Conservation (phyloP, 2,113 vertebrate genomes). For the Connochaetes taurinus region DNA sequence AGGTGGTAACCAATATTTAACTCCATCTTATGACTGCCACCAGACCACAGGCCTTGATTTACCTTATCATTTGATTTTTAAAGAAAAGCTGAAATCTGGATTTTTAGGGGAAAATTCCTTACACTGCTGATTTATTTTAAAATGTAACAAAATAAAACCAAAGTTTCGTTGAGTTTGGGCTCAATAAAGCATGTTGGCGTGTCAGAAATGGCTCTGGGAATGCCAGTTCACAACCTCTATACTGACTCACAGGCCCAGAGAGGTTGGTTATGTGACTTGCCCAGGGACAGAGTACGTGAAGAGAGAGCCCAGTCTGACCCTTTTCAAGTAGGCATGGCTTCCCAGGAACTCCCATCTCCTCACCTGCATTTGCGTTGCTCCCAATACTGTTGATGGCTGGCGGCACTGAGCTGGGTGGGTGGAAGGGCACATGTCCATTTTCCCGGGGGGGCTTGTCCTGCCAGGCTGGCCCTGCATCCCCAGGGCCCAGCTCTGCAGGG, state of each 20-base stretch:
- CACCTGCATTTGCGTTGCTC: conserved; percentile 85
- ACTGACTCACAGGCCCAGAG: not conserved
- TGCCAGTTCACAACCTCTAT: not conserved
- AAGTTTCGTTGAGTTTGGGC: not conserved
- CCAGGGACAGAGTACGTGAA: not conserved
- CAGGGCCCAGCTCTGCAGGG: conserved; percentile 81
- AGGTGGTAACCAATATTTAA: not conserved
- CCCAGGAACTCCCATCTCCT: not conserved
- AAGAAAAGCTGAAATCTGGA: not conserved
- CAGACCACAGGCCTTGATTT: not conserved
- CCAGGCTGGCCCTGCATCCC: conserved; percentile 86
- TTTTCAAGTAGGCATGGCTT: not conserved
- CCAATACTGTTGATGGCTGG: conserved; percentile 87
- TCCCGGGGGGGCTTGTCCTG: conserved; percentile 89
- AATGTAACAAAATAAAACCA: not conserved
- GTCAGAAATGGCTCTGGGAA: not conserved
- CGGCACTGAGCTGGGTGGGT: conserved; percentile 81
- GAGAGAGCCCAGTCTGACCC: not conserved
- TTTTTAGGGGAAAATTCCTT: not conserved
- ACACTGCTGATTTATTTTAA: conserved; percentile 17
- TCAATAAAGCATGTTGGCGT: not conserved
- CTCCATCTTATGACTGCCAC: not conserved
- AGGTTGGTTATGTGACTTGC: not conserved
- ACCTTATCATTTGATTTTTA: not conserved
- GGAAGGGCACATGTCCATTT: conserved; percentile 91